phyloP scores from a whole-genome alignment of 1,140 invertebrate genomes.

The Aphaenogaster ashmeadi region DNA sequence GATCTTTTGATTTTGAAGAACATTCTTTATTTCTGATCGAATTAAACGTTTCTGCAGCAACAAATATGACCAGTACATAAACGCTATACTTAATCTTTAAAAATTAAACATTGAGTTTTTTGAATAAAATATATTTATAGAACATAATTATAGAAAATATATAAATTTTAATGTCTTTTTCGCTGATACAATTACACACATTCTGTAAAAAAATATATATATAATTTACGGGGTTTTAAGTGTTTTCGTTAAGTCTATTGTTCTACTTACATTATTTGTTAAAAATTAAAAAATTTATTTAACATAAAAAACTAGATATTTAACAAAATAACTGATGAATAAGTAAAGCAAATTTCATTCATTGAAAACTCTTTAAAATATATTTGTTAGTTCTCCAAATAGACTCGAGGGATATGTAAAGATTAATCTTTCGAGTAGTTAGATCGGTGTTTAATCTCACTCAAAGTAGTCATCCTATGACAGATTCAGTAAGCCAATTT shows the following conservation, averaged over 20 bases:
- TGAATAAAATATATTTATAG: neutral
- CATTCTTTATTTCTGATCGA: neutral
- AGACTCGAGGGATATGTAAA: neutral
- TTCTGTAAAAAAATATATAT: neutral
- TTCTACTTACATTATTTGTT: neutral
- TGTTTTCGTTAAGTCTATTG: neutral
- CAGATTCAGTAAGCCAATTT: neutral
- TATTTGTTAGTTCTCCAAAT: neutral
- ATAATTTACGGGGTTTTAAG: neutral
- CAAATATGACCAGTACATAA: neutral
- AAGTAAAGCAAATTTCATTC: neutral
- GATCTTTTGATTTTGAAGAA: conserved; percentile 3
- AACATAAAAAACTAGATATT: neutral
- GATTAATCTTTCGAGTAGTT: neutral
- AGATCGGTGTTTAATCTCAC: neutral
- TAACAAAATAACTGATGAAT: neutral
- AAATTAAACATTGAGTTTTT: neutral
- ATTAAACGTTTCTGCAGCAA: conserved; percentile 4
- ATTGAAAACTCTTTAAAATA: conserved; percentile 2
- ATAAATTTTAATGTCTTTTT: neutral
- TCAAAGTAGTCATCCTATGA: neutral
- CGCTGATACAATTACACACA: neutral
- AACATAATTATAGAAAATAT: neutral
- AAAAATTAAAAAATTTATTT: neutral
- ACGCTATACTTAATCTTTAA: neutral